Conservation (phyloP, 2,888 invertebrate genomes). For the Cantharis rufa region DNA sequence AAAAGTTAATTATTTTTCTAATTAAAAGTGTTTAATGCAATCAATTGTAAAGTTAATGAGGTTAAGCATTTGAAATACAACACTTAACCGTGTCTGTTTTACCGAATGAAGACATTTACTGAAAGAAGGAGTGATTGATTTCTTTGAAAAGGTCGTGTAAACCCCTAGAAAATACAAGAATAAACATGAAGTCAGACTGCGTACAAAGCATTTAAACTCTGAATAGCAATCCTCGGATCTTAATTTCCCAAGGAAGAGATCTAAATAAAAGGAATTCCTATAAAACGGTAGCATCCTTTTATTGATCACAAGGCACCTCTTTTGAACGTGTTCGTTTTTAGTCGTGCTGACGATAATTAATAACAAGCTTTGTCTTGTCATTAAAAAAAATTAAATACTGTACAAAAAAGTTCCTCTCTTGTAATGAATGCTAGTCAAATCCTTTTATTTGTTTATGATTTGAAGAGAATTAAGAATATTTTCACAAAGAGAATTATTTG, state of each 20-base stretch:
- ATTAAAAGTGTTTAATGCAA: not conserved
- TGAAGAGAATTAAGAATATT: not conserved
- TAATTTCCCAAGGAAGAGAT: constrained; percentile 19
- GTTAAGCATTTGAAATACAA: not conserved
- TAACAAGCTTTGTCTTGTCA: constrained; percentile 7
- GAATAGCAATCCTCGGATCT: constrained; percentile 18
- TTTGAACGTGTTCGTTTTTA: constrained; percentile 23
- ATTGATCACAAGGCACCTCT: constrained; percentile 33
- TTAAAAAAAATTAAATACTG: not conserved
- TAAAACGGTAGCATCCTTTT: constrained; percentile 34
- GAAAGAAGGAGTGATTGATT: constrained; percentile 16
- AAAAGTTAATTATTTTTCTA: not conserved
- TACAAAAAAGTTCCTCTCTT: not conserved
- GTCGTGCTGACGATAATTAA: constrained; percentile 14
- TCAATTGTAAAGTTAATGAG: not conserved
- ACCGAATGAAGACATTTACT: constrained; percentile 9
- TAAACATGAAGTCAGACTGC: constrained; percentile 16
- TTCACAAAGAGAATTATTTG: not conserved
- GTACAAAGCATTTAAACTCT: constrained; percentile 20
- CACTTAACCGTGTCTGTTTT: constrained; percentile 9
- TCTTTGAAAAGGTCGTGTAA: constrained; percentile 15
- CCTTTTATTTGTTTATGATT: not conserved
- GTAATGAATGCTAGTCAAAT: not conserved
- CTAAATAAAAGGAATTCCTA: constrained; percentile 30
- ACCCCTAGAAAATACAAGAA: constrained; percentile 14